A percentile compares a stretch with the other conserved stretches of the same genome.
These are phyloP conservation scores for Eudemis profundana DNA, from an alignment of 2,888 invertebrate genomes.

Conservation along the genomic window DNA sequence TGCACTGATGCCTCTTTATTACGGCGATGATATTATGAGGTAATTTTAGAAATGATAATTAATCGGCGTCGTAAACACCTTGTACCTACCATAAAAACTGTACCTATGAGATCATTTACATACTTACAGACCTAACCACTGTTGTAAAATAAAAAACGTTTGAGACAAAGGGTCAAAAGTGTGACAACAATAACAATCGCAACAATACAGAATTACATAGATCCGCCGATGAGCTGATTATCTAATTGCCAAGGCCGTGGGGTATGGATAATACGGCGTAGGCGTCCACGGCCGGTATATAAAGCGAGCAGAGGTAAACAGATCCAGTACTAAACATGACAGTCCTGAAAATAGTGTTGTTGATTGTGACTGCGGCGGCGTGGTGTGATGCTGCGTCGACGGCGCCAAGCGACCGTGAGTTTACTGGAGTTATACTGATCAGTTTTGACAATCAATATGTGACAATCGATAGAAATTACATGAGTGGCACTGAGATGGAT, in stretches of 20 bases:
- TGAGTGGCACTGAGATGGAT: not conserved
- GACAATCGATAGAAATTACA: not conserved
- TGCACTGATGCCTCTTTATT: no score
- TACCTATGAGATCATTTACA: not conserved
- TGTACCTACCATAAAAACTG: not conserved
- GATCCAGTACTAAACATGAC: constrained; percentile 68
- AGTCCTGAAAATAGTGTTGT: constrained; percentile 60
- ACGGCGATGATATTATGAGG: no score
- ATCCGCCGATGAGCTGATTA: constrained; percentile 58
- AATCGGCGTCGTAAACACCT: not conserved
- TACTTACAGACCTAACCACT: not conserved
- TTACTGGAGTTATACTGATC: not conserved
- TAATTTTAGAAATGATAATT: no score
- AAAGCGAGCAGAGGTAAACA: constrained; percentile 67
- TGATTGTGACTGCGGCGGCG: constrained; percentile 54
- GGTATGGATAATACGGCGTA: constrained; percentile 71
- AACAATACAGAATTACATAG: constrained; percentile 43
- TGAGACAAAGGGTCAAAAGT: constrained; percentile 37
- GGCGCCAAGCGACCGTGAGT: constrained; percentile 75
- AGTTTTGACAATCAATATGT: not conserved
- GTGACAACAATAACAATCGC: constrained; percentile 31
- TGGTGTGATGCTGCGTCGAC: constrained; percentile 64
- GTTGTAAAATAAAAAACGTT: not conserved
- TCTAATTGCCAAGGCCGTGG: constrained; percentile 73
- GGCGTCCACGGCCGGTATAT: constrained; percentile 78